Conservation (phyloP, 2,113 vertebrate genomes). For the Corydoras sp. region DNA sequence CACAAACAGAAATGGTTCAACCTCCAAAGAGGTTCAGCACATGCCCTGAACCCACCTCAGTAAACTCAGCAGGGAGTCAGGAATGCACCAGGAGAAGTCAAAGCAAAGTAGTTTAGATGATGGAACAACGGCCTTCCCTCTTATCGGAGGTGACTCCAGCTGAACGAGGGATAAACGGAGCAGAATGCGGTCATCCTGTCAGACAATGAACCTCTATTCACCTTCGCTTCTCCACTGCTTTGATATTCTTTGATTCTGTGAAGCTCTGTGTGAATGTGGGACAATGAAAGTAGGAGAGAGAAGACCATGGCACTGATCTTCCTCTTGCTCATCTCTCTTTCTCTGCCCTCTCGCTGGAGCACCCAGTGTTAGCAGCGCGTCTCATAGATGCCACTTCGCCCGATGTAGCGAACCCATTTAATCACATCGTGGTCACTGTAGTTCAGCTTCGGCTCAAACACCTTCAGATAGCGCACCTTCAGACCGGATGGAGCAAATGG, state of each 20-base stretch:
- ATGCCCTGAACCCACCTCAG: neutral
- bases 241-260: neutral
- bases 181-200: neutral
- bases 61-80: constrained; percentile 29
- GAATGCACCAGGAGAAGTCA: constrained; percentile 32
- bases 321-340: neutral
- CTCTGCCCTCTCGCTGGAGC: constrained; percentile 16
- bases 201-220: constrained; percentile 1
- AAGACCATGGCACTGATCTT: neutral
- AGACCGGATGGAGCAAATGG: constrained; percentile 95
- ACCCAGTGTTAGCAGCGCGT: constrained; percentile 85
- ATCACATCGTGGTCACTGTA: constrained; percentile 99
- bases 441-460: constrained; percentile 99
- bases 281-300: constrained; percentile 16
- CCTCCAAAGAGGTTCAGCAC: too few relatives aligned
- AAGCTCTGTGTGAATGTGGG: constrained; percentile 16
- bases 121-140: constrained; percentile 16
- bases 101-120: constrained; percentile 8
- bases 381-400: constrained; percentile 97
- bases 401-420: constrained; percentile 99
- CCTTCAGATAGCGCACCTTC: constrained; percentile 99
- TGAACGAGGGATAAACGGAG: neutral
- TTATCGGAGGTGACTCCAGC: neutral
- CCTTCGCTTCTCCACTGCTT: constrained; percentile 7
- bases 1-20: constrained; percentile 3